Percentiles rank a stretch among this genome's conserved stretches.
phyloP scores from a whole-genome alignment of 1,140 invertebrate genomes.

The Drosophila mojavensis region DNA sequence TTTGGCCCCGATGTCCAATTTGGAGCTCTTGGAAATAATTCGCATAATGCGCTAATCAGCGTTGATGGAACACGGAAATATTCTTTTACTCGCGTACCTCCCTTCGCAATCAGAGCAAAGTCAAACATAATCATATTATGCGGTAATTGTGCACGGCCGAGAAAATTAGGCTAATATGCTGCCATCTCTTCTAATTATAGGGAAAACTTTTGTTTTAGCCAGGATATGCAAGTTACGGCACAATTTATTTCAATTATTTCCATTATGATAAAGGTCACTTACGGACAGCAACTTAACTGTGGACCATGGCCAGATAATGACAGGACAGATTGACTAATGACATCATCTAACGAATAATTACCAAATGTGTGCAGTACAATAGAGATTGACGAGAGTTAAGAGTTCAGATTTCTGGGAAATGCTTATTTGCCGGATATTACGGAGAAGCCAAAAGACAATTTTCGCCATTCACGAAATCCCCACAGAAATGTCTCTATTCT shows the following conservation, averaged over 20 bases:
- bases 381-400: neutral
- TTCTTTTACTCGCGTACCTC: neutral
- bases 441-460: neutral
- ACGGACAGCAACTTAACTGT: no score
- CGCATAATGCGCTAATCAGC: neutral
- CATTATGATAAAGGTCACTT: slow-evolving; percentile 5
- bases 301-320: neutral
- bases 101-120: neutral
- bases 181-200: slow-evolving; percentile 12
- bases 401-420: neutral
- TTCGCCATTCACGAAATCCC: slow-evolving; percentile 5
- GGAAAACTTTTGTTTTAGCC: slow-evolving; percentile 14
- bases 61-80: neutral
- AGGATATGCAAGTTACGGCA: slow-evolving; percentile 6
- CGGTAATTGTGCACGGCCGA: neutral
- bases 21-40: no score
- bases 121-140: neutral
- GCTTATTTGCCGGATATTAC: neutral
- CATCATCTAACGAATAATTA: slow-evolving; percentile 8
- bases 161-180: slow-evolving; percentile 1
- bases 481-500: neutral
- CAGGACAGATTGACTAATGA: slow-evolving; percentile 13
- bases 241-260: slow-evolving; percentile 16
- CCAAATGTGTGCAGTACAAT: neutral
- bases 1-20: no score